Evolutionary conservation across 2,888 invertebrate genomes (phyloP).

Genomic region (Sinohyriopsis cumingii): DNA sequence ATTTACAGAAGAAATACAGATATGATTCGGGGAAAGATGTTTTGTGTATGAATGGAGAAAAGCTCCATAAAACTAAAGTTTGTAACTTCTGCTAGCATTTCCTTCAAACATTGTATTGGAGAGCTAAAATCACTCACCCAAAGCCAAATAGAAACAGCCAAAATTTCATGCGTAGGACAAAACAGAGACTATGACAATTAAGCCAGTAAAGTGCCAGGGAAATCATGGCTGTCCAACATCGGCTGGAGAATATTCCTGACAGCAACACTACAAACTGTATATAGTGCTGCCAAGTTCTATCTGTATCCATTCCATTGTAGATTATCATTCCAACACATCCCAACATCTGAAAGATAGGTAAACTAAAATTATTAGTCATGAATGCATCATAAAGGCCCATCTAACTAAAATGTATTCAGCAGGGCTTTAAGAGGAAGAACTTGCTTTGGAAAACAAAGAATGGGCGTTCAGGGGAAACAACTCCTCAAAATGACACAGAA

Average conservation of each 20-base stretch:
- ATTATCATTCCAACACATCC: constrained; percentile 80
- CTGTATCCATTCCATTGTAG: constrained; percentile 74
- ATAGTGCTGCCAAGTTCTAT: constrained; percentile 78
- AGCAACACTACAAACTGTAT: constrained; percentile 83
- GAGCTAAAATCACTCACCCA: constrained; percentile 67
- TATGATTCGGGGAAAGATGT: too few relatives aligned
- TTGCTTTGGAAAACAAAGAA: too few relatives aligned
- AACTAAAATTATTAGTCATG: neutral
- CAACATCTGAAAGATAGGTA: constrained; percentile 50
- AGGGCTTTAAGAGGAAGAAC: too few relatives aligned
- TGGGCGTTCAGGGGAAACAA: too few relatives aligned
- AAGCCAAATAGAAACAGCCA: constrained; percentile 60
- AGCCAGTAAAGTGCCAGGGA: constrained; percentile 87
- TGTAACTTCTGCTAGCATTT: too few relatives aligned
- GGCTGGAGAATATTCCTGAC: constrained; percentile 82
- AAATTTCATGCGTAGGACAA: constrained; percentile 81
- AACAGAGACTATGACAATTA: constrained; percentile 87
- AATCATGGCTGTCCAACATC: constrained; percentile 89
- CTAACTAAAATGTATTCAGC: too few relatives aligned
- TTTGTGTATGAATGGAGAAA: too few relatives aligned
- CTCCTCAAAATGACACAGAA: too few relatives aligned
- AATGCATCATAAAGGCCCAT: too few relatives aligned
- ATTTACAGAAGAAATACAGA: too few relatives aligned
- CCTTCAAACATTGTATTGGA: too few relatives aligned
- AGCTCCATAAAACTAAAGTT: too few relatives aligned